These are phyloP conservation scores for Chelidonichthys spinosus DNA, from an alignment of 2,797 vertebrate species.

Conservation along the genomic window DNA sequence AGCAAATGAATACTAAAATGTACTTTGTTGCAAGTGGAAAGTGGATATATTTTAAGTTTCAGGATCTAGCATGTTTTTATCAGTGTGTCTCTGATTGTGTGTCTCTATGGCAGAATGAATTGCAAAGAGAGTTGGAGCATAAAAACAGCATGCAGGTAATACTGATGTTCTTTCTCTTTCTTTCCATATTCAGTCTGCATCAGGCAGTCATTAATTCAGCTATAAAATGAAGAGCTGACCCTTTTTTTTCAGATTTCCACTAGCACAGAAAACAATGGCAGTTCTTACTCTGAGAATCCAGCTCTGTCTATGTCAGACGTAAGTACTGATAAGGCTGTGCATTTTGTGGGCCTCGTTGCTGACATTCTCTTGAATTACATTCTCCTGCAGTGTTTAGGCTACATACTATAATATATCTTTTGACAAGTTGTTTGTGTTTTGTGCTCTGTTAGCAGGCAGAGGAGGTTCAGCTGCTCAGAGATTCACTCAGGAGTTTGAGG, in stretches of 20 bases:
- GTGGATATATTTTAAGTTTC: not conserved
- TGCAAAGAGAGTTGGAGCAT: conserved; percentile 90
- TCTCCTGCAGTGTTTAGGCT: not conserved
- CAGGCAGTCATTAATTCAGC: not conserved
- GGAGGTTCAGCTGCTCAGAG: conserved; percentile 94
- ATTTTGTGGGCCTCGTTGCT: not conserved
- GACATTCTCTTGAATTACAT: not conserved
- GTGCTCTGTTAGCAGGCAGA: conserved; percentile 79
- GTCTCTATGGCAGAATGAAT: conserved; percentile 82
- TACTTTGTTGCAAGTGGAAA: not conserved
- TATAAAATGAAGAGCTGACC: not conserved
- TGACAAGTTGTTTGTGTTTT: not conserved
- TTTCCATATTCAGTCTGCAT: conserved; percentile 2
- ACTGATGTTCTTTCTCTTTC: not conserved
- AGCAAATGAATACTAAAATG: not conserved
- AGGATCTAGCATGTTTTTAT: not conserved
- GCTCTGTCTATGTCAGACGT: conserved; percentile 85
- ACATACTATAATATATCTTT: not conserved
- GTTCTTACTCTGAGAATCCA: conserved; percentile 83
- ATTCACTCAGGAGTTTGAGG: conserved; percentile 93
- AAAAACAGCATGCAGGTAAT: conserved; percentile 88
- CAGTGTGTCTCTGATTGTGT: conserved; percentile 1
- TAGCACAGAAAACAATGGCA: conserved; percentile 89
- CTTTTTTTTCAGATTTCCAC: conserved; percentile 60
- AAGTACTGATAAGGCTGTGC: conserved; percentile 55